Evolutionary conservation across 1,140 invertebrate genomes (phyloP), one percentile per base, ranked within the genome.

Genomic region (Drosophila pseudoobscura): DNA sequence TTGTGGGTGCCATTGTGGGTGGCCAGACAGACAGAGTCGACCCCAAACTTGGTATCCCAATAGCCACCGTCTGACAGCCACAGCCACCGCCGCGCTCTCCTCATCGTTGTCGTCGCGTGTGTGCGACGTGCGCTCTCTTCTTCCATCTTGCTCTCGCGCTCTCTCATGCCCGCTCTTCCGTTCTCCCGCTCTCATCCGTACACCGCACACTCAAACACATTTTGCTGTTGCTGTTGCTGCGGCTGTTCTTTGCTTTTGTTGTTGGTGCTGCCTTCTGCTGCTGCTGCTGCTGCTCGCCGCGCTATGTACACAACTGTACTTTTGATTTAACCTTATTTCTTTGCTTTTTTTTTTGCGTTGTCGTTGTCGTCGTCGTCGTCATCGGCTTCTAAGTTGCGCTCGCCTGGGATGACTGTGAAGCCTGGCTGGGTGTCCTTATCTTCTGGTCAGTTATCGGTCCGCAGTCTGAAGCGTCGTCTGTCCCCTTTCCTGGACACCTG

Each of bases 261-360:
- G 49, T 51, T 51, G 51, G 26, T 56, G 54, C 54, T 53, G 51
- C 31, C 31, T 85, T 84, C 78, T 80, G 80, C 87, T 80, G 73
- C 84, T 80, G 73, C 31, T 83, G 80, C 56, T 78, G 71, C 73
- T 87, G 78, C 83, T 87, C 78, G 78, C 66, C 80, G 83, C 75
- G 83, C 83, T 87, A 83, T 87, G 83, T 87, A 87, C 83, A 87
- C 83, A 87, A 88, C 83, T 88, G 84, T 88, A 89, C 84, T 89
- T 88, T 89, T 88, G 83, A 88, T 88, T 88, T 88, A 88, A 88
- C 83, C 83, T 88, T 88, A 89, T 88, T 88, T 88, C 83, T 88
- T 84, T 88, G 54, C 74, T 65, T 62, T 83, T 83, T 82, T 83
- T 82, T 83, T 76, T 85, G 57, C 62, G 65, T 64, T 63, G 59